Evolutionary conservation across 2,888 invertebrate species (phyloP), one percentile per base, ranked within the genome.

Genomic region (Chorisops tibialis): DNA sequence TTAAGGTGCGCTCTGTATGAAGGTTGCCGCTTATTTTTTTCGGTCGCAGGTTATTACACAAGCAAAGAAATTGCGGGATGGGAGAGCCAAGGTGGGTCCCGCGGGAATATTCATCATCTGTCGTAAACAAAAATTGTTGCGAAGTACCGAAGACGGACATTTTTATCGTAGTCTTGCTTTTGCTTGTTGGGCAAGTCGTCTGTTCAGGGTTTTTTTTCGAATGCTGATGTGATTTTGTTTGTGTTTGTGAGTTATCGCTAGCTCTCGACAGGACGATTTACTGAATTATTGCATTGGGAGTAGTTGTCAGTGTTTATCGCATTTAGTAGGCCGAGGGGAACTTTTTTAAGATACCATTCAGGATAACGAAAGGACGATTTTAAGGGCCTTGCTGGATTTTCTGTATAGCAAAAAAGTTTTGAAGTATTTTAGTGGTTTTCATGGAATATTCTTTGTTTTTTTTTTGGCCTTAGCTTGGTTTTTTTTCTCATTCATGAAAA

Each of bases 221-320:
- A n/a, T n/a, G n/a, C n/a, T n/a, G n/a, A n/a, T n/a, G n/a, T n/a
- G n/a, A n/a, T n/a, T n/a, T n/a, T n/a, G 30, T 30, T 30, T 5
- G 6, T 45, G 30, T 19, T 56, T 35, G 21, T 9, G 24, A 43
- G 24, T 24, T 45, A 56, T 56, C 54, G 39, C 12, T n/a, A 45
- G 51, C 45, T 50, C 47, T 64, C 47, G 47, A 56, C 51, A 38
- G 61, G 61, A 47, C 58, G 61, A 58, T 59, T 64, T 64, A 24
- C 52, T 24, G 54, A 56, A 65, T 65, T 62, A 54, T 60, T 62
- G 58, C 47, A 45, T 18, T 39, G 64, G 64, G 64, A 65, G 49
- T 56, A 50, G 60, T 65, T 60, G 49, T 38, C 50, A 59, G 62
- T 56, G 59, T 65, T 63, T 56, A 63, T 56, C 56, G 56, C 45